These are phyloP conservation scores for Ondatra zibethicus DNA, from an alignment of 2,113 vertebrate genomes.

Conservation along the genomic window DNA sequence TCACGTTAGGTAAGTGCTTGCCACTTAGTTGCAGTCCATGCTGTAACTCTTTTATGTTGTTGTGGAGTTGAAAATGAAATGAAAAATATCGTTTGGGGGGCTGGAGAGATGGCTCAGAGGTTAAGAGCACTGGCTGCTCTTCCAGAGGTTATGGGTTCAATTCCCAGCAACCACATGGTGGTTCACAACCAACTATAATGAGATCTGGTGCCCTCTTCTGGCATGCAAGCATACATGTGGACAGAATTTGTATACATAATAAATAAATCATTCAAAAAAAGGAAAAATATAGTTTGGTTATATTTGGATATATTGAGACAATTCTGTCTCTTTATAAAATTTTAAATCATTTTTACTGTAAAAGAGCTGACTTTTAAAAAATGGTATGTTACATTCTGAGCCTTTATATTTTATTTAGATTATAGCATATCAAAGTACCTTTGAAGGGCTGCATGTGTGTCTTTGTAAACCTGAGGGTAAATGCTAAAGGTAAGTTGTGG, in stretches of 20 bases:
- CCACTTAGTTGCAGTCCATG: no score
- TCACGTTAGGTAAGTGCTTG: background rate
- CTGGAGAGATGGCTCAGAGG: no score
- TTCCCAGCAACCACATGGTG: no score
- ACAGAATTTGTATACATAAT: no score
- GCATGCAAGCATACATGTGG: no score
- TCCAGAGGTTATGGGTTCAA: no score
- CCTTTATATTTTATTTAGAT: slow-evolving; percentile 34
- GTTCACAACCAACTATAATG: no score
- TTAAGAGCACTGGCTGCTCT: no score
- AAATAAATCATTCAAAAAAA: no score
- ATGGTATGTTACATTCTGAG: background rate
- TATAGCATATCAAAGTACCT: background rate
- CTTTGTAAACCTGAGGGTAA: background rate
- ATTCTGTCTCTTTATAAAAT: slow-evolving; percentile 34
- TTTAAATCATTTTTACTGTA: slow-evolving; percentile 13
- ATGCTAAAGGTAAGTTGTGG: background rate
- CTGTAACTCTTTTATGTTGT: background rate
- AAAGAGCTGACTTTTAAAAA: slow-evolving; percentile 27
- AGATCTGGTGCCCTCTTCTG: no score
- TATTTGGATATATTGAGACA: slow-evolving; percentile 38
- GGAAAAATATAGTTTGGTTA: slow-evolving; percentile 36
- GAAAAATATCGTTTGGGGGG: slow-evolving; percentile 36
- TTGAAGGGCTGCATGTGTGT: background rate
- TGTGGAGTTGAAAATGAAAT: slow-evolving; percentile 14